Conservation (phyloP, 2,888 invertebrate genomes). For the Heliconius hortense region DNA sequence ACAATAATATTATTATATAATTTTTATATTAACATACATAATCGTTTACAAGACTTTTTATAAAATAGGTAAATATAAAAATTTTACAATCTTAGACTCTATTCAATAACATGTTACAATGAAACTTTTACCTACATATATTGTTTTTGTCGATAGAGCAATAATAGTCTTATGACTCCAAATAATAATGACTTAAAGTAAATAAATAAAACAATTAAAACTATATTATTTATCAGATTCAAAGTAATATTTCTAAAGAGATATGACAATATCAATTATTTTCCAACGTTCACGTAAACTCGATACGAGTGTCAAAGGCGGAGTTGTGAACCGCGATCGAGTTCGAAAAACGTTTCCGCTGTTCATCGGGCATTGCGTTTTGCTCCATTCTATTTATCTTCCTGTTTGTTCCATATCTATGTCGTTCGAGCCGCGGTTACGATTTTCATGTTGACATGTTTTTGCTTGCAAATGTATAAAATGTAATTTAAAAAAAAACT, state of each 20-base stretch:
- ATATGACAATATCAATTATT: constrained; percentile 22
- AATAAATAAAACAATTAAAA: neutral
- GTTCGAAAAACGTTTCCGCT: constrained; percentile 68
- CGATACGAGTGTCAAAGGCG: constrained; percentile 55
- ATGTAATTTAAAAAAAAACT: neutral
- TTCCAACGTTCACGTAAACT: constrained; percentile 45
- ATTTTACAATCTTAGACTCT: too few relatives aligned
- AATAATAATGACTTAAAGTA: neutral
- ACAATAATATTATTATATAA: neutral
- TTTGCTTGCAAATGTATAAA: constrained; percentile 36
- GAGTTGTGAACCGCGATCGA: constrained; percentile 60
- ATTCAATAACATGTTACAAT: too few relatives aligned
- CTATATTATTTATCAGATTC: neutral
- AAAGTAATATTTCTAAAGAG: neutral
- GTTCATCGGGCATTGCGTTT: constrained; percentile 54
- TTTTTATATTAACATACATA: neutral
- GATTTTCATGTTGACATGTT: constrained; percentile 19
- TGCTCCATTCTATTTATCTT: constrained; percentile 56
- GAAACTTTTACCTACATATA: too few relatives aligned
- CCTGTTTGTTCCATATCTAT: constrained; percentile 52
- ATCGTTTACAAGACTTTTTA: neutral
- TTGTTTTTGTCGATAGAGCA: too few relatives aligned
- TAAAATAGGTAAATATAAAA: too few relatives aligned
- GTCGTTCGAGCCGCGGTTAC: constrained; percentile 46
- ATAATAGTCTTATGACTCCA: neutral